Percentiles rank a stretch among this genome's conserved stretches.
phyloP scores from a whole-genome alignment of 2,797 vertebrate genomes.

The Sebastolobus altivelis region DNA sequence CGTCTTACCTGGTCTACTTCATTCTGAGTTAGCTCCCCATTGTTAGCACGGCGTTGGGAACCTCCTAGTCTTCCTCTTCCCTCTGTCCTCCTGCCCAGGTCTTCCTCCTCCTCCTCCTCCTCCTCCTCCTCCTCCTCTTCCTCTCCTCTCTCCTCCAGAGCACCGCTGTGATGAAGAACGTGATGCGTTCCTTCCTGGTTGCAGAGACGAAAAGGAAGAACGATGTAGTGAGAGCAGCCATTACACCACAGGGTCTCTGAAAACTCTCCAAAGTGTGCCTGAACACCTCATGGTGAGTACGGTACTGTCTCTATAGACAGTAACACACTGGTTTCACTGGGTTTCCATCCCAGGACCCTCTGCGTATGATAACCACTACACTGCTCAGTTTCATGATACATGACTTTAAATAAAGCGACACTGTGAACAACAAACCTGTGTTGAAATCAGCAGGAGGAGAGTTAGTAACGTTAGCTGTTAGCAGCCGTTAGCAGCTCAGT shows the following conservation, averaged over 20 bases:
- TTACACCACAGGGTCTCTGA: neutral
- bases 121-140: conserved; percentile 71
- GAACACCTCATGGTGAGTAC: neutral
- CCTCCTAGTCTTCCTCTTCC: neutral
- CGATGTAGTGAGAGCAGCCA: neutral
- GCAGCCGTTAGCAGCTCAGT: no score
- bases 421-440: no score
- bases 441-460: no score
- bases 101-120: conserved; percentile 39
- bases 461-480: no score
- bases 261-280: neutral
- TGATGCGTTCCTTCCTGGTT: conserved; percentile 52
- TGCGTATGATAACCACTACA: neutral
- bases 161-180: neutral
- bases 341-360: neutral
- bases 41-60: neutral
- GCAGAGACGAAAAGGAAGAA: conserved; percentile 54
- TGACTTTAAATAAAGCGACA: neutral
- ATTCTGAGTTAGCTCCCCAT: conserved; percentile 32
- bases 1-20: conserved; percentile 54
- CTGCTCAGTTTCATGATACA: neutral
- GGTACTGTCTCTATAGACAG: neutral
- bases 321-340: neutral
- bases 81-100: conserved; percentile 17
- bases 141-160: conserved; percentile 77